These are phyloP conservation scores for Cybosia mesomella DNA, from an alignment of 2,888 invertebrate species.

Conservation along the genomic window DNA sequence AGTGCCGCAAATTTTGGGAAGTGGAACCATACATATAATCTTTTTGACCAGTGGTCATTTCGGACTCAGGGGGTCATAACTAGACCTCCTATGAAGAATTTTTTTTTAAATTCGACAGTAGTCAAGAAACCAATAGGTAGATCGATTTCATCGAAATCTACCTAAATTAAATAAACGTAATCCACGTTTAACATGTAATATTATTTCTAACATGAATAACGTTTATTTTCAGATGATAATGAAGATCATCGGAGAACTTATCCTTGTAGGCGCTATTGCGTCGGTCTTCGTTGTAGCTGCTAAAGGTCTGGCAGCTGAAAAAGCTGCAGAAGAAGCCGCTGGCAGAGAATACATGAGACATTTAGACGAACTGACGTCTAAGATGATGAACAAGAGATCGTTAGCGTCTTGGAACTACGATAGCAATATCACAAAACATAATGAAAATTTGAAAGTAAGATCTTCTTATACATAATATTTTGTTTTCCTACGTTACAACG, in stretches of 20 bases:
- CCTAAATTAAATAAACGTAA: too few species aligned
- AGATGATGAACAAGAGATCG: constrained; percentile 84
- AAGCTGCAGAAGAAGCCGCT: constrained; percentile 85
- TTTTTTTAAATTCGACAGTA: too few species aligned
- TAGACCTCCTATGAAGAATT: too few species aligned
- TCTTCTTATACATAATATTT: neutral
- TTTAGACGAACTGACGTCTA: constrained; percentile 87
- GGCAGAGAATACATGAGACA: constrained; percentile 88
- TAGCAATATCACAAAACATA: constrained; percentile 91
- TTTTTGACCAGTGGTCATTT: too few species aligned
- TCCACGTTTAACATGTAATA: too few species aligned
- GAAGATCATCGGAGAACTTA: constrained; percentile 78
- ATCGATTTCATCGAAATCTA: too few species aligned
- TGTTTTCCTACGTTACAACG: too few species aligned
- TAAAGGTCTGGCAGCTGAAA: constrained; percentile 78
- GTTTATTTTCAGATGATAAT: constrained; percentile 70
- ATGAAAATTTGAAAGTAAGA: constrained; percentile 83
- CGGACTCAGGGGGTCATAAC: too few species aligned
- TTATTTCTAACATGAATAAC: neutral
- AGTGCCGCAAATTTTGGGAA: too few species aligned
- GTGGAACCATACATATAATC: too few species aligned
- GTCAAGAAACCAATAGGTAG: too few species aligned
- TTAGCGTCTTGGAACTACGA: constrained; percentile 92
- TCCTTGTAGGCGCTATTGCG: constrained; percentile 79
- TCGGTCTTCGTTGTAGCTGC: constrained; percentile 83